These are phyloP conservation scores for Cheilosia vulpina DNA, from an alignment of 2,888 invertebrate genomes.

Conservation along the genomic window DNA sequence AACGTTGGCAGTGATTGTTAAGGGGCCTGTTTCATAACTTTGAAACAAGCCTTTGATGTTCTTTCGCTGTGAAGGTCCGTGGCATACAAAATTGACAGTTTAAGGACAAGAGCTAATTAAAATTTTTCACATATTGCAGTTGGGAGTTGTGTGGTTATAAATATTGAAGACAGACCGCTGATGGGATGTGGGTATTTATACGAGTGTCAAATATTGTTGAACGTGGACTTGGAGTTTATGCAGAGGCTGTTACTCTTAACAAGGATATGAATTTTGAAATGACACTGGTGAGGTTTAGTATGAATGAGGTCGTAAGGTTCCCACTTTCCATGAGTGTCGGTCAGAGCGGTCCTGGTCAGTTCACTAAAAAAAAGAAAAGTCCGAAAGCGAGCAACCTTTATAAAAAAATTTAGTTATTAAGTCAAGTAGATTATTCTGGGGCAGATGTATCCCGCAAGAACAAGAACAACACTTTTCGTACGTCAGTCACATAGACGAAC, in stretches of 20 bases:
- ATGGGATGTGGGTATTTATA: no score
- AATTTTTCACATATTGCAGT: constrained; percentile 32
- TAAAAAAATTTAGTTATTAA: no score
- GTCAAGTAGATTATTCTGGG: no score
- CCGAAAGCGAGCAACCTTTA: no score
- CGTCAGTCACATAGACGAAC: no score
- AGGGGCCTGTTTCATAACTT: constrained; percentile 39
- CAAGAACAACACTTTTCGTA: no score
- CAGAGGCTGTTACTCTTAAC: constrained; percentile 10
- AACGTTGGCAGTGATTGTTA: constrained; percentile 40
- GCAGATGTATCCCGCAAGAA: no score
- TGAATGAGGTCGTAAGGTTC: neutral
- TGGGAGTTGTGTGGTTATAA: neutral
- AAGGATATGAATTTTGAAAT: constrained; percentile 2
- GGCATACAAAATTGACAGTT: constrained; percentile 41
- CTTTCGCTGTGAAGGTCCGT: constrained; percentile 36
- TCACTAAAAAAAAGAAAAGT: no score
- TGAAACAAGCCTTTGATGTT: constrained; percentile 45
- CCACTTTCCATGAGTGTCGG: no score
- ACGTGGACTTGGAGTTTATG: constrained; percentile 18
- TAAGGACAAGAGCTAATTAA: constrained; percentile 50
- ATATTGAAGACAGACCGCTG: no score
- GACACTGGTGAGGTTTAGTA: no score
- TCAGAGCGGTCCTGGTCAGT: no score
- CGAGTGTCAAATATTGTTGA: neutral